Evolutionary conservation across 2,888 invertebrate genomes (phyloP).

Genomic region (Physocephala rufipes): DNA sequence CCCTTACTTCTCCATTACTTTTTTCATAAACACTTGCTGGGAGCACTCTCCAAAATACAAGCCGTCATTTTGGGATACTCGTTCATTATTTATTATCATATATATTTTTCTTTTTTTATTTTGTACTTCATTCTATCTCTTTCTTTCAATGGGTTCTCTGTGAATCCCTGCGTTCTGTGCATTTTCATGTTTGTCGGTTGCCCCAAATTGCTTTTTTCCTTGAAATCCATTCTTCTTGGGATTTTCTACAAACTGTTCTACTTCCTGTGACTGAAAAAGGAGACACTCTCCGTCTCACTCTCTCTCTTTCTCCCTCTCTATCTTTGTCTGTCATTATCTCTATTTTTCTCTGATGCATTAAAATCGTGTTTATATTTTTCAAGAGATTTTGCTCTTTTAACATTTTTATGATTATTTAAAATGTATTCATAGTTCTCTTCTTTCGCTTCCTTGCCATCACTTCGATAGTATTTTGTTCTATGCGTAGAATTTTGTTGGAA

Average conservation of each 20-base stretch:
- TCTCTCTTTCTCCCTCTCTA: slow-evolving; percentile 2
- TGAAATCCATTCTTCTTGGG: neutral
- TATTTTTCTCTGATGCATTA: neutral
- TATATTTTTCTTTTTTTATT: neutral
- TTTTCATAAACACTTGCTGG: neutral
- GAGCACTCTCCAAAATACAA: neutral
- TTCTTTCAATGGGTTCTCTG: neutral
- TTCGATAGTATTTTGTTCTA: neutral
- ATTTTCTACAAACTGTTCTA: neutral
- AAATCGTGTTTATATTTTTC: neutral
- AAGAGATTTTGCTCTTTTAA: neutral
- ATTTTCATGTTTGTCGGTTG: too few relatives aligned
- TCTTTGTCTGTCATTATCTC: neutral
- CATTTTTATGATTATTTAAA: neutral
- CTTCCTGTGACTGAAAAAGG: neutral
- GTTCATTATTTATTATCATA: neutral
- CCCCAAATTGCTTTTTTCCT: too few relatives aligned
- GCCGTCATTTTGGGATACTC: neutral
- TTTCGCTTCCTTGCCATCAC: neutral
- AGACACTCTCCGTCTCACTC: neutral
- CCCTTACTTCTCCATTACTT: neutral
- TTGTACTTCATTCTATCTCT: neutral
- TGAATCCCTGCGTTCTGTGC: too few relatives aligned
- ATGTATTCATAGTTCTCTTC: neutral
- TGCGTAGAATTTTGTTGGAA: neutral